Evolutionary conservation across 2,888 invertebrate genomes (phyloP).

Genomic region (Chrysina gloriosa): DNA sequence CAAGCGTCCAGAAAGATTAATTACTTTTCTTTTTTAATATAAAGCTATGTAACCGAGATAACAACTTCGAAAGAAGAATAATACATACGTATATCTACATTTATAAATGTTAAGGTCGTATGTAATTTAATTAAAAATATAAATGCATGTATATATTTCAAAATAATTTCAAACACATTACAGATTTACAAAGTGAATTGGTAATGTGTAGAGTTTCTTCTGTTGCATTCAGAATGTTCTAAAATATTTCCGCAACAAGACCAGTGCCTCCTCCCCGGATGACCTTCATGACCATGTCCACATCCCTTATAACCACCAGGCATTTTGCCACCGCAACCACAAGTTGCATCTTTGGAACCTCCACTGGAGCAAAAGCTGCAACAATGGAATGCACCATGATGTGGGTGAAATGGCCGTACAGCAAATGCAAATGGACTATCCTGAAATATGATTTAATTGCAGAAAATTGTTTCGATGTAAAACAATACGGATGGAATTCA

Average conservation of each 20-base stretch:
- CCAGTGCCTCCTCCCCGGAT: constrained; percentile 85
- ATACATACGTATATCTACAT: too few species aligned
- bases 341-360: constrained; percentile 75
- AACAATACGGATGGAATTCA: too few species aligned
- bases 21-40: too few species aligned
- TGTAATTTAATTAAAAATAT: too few species aligned
- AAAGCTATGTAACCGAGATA: too few species aligned
- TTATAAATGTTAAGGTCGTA: too few species aligned
- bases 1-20: too few species aligned
- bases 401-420: constrained; percentile 73
- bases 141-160: constrained; percentile 1
- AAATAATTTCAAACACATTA: not conserved
- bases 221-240: constrained; percentile 72
- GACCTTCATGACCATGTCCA: constrained; percentile 84
- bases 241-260: constrained; percentile 80
- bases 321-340: constrained; percentile 82
- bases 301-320: constrained; percentile 80
- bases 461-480: not conserved
- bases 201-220: constrained; percentile 66
- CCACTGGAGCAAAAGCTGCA: constrained; percentile 86
- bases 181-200: constrained; percentile 68
- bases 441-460: constrained; percentile 61
- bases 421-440: constrained; percentile 76
- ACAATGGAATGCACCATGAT: constrained; percentile 81
- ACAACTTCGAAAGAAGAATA: too few species aligned